Conservation (phyloP, 1,140 invertebrate species). For the Monochamus saltuarius region DNA sequence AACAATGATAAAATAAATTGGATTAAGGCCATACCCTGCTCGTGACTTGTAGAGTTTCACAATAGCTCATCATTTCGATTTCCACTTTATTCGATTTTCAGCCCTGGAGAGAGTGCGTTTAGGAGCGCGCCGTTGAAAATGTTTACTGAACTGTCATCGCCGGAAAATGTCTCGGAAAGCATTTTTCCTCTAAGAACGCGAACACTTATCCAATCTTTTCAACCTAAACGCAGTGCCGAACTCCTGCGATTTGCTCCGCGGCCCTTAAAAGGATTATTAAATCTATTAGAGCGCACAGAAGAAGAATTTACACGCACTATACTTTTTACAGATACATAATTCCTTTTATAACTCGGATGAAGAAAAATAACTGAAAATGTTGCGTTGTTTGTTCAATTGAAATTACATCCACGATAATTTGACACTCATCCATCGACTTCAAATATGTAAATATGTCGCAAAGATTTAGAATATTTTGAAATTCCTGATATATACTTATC, state of each 20-base stretch:
- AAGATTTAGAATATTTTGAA: too few species aligned
- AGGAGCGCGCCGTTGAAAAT: constrained; percentile 39
- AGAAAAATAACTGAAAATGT: too few species aligned
- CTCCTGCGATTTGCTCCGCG: background rate
- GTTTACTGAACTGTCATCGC: constrained; percentile 50
- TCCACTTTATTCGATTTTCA: constrained; percentile 29
- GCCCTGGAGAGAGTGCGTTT: constrained; percentile 22
- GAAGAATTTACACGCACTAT: too few species aligned
- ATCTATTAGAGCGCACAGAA: too few species aligned
- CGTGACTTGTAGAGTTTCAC: constrained; percentile 47
- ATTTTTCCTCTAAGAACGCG: constrained; percentile 45
- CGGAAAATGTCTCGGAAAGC: constrained; percentile 49
- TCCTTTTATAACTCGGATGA: too few species aligned
- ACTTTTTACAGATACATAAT: too few species aligned
- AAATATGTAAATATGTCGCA: too few species aligned
- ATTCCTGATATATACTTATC: too few species aligned
- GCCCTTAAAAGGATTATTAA: too few species aligned
- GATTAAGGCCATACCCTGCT: constrained; percentile 49
- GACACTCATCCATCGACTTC: too few species aligned
- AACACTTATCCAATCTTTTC: constrained; percentile 48
- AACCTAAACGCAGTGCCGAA: constrained; percentile 17
- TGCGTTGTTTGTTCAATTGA: too few species aligned
- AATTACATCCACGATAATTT: too few species aligned
- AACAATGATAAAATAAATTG: constrained; percentile 53
- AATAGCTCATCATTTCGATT: constrained; percentile 49